These are phyloP conservation scores for Chiroxiphia lanceolata DNA, from an alignment of 2,797 vertebrate species.

Conservation along the genomic window DNA sequence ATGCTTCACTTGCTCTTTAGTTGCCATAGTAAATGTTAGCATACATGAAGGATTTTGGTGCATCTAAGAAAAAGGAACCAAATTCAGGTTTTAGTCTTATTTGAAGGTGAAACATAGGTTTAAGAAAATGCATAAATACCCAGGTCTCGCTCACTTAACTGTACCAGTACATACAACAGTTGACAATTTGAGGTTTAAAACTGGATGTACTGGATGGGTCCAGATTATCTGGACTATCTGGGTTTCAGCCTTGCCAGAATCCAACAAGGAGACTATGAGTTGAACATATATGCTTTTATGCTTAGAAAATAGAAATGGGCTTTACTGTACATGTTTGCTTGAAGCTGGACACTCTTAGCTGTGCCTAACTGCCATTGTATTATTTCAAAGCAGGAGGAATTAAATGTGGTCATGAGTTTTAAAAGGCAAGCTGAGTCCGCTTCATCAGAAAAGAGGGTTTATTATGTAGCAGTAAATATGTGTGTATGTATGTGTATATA, in stretches of 20 bases:
- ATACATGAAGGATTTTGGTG: not conserved
- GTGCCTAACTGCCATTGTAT: accelerated
- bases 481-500: not conserved
- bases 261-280: not conserved
- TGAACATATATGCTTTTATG: not conserved
- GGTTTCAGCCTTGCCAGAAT: not conserved
- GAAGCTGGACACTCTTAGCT: not conserved
- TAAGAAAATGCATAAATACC: not conserved
- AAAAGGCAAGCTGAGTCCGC: not conserved
- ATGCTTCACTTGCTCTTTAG: not conserved
- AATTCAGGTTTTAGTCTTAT: not conserved
- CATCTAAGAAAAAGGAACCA: not conserved
- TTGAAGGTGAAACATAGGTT: not conserved
- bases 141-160: not conserved
- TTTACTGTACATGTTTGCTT: not conserved
- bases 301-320: not conserved
- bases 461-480: not conserved
- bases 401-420: not conserved
- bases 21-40: not conserved
- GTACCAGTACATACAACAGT: not conserved
- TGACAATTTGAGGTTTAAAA: not conserved
- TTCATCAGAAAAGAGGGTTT: not conserved
- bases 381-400: not conserved
- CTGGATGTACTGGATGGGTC: not conserved
- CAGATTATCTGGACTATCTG: too few relatives aligned